A percentile compares a stretch with the other conserved stretches of the same genome.
Conservation (phyloP, 1,140 invertebrate genomes). For the Tetraneura akinire region DNA sequence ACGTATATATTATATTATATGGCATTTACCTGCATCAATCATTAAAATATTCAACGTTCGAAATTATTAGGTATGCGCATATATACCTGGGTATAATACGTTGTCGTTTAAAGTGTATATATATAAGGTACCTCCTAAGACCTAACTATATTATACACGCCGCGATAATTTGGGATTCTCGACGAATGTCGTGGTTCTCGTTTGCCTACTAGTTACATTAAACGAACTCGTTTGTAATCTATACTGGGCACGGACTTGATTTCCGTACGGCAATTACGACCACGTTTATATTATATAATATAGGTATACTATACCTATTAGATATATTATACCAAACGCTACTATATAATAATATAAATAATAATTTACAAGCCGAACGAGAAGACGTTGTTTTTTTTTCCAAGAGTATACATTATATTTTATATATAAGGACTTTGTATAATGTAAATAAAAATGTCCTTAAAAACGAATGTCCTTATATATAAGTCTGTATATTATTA, state of each 20-base stretch:
- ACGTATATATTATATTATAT: no score
- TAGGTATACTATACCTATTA: not conserved
- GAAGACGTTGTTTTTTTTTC: no score
- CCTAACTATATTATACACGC: no score
- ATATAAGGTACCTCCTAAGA: not conserved
- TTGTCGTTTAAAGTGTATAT: not conserved
- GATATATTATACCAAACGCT: not conserved
- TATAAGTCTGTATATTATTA: no score
- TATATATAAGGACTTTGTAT: no score
- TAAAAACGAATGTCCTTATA: no score
- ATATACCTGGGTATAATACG: no score
- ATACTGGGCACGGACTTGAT: not conserved
- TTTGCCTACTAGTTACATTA: conserved; percentile 20
- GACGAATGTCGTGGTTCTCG: conserved; percentile 24
- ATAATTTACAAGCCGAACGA: not conserved
- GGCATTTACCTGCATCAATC: no score
- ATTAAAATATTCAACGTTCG: no score
- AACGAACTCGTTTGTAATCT: conserved; percentile 34
- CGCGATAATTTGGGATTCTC: not conserved
- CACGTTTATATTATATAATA: not conserved
- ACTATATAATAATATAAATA: not conserved
- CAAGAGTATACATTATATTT: no score
- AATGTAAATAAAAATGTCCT: no score
- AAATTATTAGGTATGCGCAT: no score
- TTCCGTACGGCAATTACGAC: conserved; percentile 4